phyloP scores from a whole-genome alignment of 2,113 vertebrate genomes.

The Ictalurus punctatus region DNA sequence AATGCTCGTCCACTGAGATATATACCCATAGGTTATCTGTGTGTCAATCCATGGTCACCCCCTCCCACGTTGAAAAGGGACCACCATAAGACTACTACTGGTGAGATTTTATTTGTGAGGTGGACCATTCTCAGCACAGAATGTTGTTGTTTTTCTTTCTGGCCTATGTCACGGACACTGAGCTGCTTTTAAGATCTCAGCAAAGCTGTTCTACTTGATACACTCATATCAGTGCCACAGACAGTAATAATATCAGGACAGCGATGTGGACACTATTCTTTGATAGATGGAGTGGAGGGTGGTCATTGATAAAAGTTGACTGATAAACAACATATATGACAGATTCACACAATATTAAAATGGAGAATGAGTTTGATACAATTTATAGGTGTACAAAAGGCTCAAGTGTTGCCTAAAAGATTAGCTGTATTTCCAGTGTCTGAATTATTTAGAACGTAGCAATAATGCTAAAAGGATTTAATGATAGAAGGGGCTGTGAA shows the following conservation, averaged over 20 bases:
- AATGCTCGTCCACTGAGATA: conserved; percentile 86
- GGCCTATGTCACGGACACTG: not conserved
- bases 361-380: not conserved
- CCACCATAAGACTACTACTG: not conserved
- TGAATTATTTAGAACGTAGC: not conserved
- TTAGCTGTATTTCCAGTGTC: not conserved
- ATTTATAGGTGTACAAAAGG: not conserved
- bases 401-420: not conserved
- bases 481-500: not conserved
- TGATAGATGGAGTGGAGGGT: not conserved
- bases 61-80: not conserved
- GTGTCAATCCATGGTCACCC: not conserved
- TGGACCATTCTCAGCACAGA: not conserved
- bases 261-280: not conserved
- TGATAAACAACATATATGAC: not conserved
- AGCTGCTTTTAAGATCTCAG: not conserved
- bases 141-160: not conserved
- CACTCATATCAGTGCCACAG: not conserved
- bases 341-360: not conserved
- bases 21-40: conserved; percentile 68
- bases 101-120: not conserved
- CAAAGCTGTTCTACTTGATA: not conserved
- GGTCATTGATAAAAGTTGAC: not conserved
- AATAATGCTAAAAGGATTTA: not conserved
- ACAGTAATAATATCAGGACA: not conserved